Conservation (phyloP, 92 coral and sea anemone genomes). For the Anthopleura xanthogrammica region DNA sequence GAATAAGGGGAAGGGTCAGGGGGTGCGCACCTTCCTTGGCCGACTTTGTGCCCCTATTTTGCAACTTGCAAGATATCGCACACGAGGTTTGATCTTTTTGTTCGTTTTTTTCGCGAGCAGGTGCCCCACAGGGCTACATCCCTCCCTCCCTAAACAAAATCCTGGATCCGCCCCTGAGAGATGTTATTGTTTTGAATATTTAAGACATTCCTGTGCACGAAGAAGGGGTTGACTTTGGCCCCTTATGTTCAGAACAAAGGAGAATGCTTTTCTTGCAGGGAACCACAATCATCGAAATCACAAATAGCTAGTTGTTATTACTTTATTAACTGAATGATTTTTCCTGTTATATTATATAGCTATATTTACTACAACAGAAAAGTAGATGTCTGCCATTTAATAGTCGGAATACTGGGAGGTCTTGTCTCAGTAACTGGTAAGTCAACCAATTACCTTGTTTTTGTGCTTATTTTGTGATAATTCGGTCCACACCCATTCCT, state of each 20-base stretch:
- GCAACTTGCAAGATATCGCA: no score
- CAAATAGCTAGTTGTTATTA: neutral
- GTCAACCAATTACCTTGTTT: neutral
- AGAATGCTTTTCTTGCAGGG: neutral
- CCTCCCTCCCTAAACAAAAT: no score
- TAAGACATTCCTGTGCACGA: no score
- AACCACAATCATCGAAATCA: neutral
- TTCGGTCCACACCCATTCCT: neutral
- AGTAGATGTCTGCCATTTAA: slow-evolving; percentile 65
- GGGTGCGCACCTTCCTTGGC: no score
- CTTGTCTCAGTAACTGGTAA: slow-evolving; percentile 84
- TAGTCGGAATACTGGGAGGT: slow-evolving; percentile 88
- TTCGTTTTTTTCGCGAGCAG: no score
- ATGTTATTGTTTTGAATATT: no score
- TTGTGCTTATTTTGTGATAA: neutral
- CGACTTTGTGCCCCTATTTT: no score
- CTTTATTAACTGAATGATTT: neutral
- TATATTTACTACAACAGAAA: slow-evolving; percentile 62
- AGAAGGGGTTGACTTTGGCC: no score
- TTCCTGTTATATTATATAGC: slow-evolving; percentile 22
- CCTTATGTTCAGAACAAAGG: neutral
- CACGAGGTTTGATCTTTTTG: no score
- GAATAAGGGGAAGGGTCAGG: no score
- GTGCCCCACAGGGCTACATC: no score
- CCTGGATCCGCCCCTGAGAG: no score